phyloP scores from a whole-genome alignment of 2,888 invertebrate species.

The Matsumyia berberina region DNA sequence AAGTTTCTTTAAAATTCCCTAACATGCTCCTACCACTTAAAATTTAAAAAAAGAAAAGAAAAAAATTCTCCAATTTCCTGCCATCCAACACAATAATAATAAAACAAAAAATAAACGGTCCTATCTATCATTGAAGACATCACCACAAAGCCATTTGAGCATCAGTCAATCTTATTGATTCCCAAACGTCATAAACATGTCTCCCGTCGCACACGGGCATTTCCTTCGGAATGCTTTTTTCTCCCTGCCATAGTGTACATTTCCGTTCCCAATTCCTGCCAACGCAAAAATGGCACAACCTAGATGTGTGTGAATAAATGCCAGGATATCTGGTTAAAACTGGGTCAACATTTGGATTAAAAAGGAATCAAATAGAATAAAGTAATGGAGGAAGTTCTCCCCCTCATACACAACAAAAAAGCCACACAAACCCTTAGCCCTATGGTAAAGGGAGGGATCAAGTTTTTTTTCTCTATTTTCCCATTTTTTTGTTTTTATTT shows the following conservation, averaged over 20 bases:
- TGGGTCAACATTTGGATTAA: slow-evolving; percentile 73
- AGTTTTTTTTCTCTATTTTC: slow-evolving; percentile 26
- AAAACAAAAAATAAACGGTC: background rate
- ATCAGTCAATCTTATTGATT: slow-evolving; percentile 43
- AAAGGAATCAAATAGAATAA: slow-evolving; percentile 65
- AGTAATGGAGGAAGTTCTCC: slow-evolving; percentile 70
- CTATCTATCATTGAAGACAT: slow-evolving; percentile 21
- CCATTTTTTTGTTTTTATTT: slow-evolving; percentile 27
- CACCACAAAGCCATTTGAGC: slow-evolving; percentile 13
- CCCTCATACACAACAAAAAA: slow-evolving; percentile 36
- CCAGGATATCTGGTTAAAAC: slow-evolving; percentile 37
- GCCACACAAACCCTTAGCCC: background rate
- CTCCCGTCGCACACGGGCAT: background rate
- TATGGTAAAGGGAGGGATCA: slow-evolving; percentile 7
- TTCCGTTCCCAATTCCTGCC: background rate
- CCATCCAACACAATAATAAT: background rate
- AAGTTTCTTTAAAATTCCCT: background rate
- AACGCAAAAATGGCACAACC: background rate
- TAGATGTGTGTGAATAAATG: slow-evolving; percentile 1
- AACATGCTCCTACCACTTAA: background rate
- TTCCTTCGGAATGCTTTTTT: background rate
- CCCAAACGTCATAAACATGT: slow-evolving; percentile 24
- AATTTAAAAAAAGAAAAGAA: background rate
- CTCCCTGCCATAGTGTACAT: slow-evolving; percentile 24
- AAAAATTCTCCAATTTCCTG: slow-evolving; percentile 16